These are phyloP conservation scores for Drosophila nigritarsus DNA, from an alignment of 2,888 invertebrate species.

Conservation along the genomic window DNA sequence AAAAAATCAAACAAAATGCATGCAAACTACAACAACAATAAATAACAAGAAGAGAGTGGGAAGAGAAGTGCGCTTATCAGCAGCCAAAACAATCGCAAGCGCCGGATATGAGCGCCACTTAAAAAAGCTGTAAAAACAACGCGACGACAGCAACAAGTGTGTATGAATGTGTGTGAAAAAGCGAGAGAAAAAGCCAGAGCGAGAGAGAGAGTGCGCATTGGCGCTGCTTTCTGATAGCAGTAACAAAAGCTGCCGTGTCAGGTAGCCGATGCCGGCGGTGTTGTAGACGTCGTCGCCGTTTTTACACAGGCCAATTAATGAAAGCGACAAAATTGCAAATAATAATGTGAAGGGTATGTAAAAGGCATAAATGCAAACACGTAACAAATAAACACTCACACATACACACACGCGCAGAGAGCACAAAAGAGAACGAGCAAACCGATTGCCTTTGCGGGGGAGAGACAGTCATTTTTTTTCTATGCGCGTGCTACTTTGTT, in stretches of 20 bases:
- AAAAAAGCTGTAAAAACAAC: constrained; percentile 78
- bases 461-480: constrained; percentile 24
- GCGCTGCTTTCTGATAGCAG: constrained; percentile 52
- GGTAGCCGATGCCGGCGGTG: constrained; percentile 51
- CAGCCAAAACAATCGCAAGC: constrained; percentile 68
- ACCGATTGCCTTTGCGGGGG: constrained; percentile 12
- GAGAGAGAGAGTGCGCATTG: constrained; percentile 3
- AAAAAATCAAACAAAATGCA: constrained; percentile 45
- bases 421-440: constrained; percentile 4
- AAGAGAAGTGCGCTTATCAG: constrained; percentile 76
- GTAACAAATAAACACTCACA: constrained; percentile 32
- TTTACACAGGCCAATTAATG: constrained; percentile 75
- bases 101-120: constrained; percentile 82
- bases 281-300: constrained; percentile 29
- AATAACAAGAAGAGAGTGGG: constrained; percentile 4
- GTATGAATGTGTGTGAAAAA: constrained; percentile 41
- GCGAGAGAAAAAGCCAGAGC: constrained; percentile 14
- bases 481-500: constrained; percentile 73
- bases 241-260: constrained; percentile 63
- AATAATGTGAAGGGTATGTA: constrained; percentile 66
- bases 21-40: constrained; percentile 28
- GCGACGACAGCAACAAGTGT: constrained; percentile 68
- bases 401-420: constrained; percentile 4
- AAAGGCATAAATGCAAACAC: constrained; percentile 62
- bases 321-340: constrained; percentile 77